phyloP scores from a whole-genome alignment of 2,113 vertebrate species.

The Terrapene triunguis region DNA sequence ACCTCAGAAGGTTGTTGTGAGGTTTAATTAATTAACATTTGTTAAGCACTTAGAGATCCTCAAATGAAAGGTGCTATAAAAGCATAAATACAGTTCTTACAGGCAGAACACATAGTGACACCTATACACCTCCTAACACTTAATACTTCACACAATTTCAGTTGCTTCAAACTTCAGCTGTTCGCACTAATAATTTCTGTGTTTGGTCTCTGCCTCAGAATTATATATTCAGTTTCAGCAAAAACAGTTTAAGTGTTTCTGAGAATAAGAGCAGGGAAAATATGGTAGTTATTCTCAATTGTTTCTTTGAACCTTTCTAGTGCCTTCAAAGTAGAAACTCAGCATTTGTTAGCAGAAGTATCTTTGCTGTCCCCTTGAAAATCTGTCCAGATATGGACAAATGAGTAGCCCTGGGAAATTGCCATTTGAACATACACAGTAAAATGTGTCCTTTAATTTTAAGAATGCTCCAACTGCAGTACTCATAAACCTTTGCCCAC shows the following conservation, averaged over 20 bases:
- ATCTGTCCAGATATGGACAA: not conserved
- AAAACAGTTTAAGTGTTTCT: not conserved
- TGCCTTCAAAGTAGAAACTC: not conserved
- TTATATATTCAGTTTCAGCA: not conserved
- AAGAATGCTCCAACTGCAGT: not conserved
- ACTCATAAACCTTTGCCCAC: not conserved
- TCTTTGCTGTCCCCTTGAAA: not conserved
- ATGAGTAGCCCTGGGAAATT: not conserved
- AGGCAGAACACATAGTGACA: not conserved
- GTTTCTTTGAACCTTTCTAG: not conserved
- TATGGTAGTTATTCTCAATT: not conserved
- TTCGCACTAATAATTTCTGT: not conserved
- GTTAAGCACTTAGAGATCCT: not conserved
- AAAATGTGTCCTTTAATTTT: not conserved
- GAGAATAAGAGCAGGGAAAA: not conserved
- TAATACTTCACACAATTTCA: not conserved
- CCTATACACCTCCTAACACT: not conserved
- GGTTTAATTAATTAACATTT: not conserved
- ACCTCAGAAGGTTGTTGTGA: not conserved
- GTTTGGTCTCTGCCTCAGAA: not conserved
- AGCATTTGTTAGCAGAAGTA: not conserved
- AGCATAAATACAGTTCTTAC: not conserved
- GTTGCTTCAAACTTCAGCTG: not conserved
- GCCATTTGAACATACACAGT: not conserved
- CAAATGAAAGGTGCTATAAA: not conserved